Conservation (phyloP, 2,113 vertebrate genomes). For the Ictalurus punctatus region DNA sequence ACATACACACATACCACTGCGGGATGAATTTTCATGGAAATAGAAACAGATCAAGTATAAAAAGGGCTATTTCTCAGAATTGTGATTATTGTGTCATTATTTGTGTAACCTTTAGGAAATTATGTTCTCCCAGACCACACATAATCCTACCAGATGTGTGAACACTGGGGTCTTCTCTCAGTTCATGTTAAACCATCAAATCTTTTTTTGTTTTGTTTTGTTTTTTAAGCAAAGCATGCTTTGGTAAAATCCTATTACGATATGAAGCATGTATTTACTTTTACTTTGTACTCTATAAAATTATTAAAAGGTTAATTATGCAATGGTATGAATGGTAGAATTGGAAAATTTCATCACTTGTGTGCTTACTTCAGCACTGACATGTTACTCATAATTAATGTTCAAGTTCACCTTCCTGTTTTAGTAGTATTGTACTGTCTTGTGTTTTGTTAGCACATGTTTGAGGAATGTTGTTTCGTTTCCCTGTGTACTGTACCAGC, state of each 20-base stretch:
- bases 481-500: no score
- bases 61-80: background rate
- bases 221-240: background rate
- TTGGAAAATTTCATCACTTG: background rate
- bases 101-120: background rate
- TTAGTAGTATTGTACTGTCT: no score
- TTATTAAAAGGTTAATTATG: background rate
- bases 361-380: background rate
- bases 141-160: background rate
- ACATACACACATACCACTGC: background rate
- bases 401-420: background rate
- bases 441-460: no score
- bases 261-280: constrained; percentile 8
- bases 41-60: background rate
- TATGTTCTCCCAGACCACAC: background rate
- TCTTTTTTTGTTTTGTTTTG: background rate
- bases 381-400: background rate
- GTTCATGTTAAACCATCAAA: no score
- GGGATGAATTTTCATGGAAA: background rate
- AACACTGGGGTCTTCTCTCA: background rate
- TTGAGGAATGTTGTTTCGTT: no score
- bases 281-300: constrained; percentile 4
- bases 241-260: constrained; percentile 20
- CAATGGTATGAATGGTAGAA: background rate
- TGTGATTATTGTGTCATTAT: background rate